Base-by-base conservation (phyloP, 2,888 invertebrate species). In the Spisula subtruncata region DNA sequence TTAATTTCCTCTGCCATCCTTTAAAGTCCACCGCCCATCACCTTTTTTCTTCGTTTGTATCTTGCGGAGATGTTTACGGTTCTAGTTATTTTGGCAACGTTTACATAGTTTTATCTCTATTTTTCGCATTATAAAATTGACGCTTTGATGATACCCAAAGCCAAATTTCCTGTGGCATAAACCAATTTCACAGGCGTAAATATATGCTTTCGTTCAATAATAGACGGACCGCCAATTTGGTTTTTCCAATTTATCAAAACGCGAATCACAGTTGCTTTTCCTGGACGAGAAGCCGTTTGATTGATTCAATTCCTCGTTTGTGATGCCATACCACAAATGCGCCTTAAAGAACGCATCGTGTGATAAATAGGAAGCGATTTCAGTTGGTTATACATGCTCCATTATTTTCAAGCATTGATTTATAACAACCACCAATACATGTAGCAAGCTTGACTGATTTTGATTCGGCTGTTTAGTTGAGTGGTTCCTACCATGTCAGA, bases 241-340 rank as follows among this genome's bases (percentile, higher is more conserved):
- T 32, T 0, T 75, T 32, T 75, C 75, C 5, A 75, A 75, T 75
- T n/a, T 75, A 75, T 75, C 35, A 35, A 32, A 75, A 14, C 32
- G 35, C 29, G 75, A 75, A 75, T 35, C 75, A 35, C 35, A 16
- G 75, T 32, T 35, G 75, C 14, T 35, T 75, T 75, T 75, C 75
- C 75, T 35, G 18, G 35, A 75, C 32, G 32, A 75, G 35, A 75
- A 75, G 75, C 32, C 75, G 35, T 75, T 75, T 35, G 35, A 75
- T 75, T 75, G 75, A 75, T 75, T 75, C 32, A 32, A 32, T 32
- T 35, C 5, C 35, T 75, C 16, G 35, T 18, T 35, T 25, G 14
- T 75, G 16, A 75, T 75, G 29, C 12, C 75, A 75, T 32, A 35
- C 18, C 35, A 75, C 75, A 32, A 75, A 75, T 35, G 35, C 75